phyloP scores from a whole-genome alignment of 2,888 invertebrate genomes.

The Autographa gamma region DNA sequence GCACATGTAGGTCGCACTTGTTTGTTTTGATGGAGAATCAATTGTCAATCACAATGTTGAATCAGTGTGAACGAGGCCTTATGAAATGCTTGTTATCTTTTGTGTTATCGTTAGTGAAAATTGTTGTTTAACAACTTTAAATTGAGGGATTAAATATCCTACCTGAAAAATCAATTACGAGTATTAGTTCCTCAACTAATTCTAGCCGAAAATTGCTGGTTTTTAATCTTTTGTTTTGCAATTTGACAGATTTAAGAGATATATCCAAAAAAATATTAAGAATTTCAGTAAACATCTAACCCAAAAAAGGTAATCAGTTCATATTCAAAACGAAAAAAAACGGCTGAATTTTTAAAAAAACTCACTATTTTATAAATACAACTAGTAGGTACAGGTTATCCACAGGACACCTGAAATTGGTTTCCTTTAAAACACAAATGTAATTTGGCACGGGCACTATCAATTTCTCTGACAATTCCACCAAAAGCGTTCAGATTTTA shows the following conservation, averaged over 20 bases:
- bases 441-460: slow-evolving; percentile 2
- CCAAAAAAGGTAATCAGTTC: not conserved
- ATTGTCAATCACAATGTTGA: slow-evolving; percentile 37
- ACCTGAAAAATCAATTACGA: too few species aligned
- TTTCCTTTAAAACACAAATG: slow-evolving; percentile 1
- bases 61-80: not conserved
- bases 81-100: not conserved
- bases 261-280: too few species aligned
- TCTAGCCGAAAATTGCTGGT: too few species aligned
- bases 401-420: not conserved
- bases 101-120: not conserved
- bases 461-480: slow-evolving; percentile 13
- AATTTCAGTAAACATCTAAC: too few species aligned
- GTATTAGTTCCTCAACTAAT: too few species aligned
- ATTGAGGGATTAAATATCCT: too few species aligned
- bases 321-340: too few species aligned
- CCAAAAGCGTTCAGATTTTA: slow-evolving; percentile 39
- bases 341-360: too few species aligned
- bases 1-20: slow-evolving; percentile 48
- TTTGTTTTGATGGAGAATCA: slow-evolving; percentile 50
- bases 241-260: too few species aligned
- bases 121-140: not conserved
- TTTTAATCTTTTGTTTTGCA: too few species aligned
- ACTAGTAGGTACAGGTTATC: not conserved
- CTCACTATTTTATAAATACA: not conserved